phyloP scores from a whole-genome alignment of 2,113 vertebrate species.

The Pica pica region DNA sequence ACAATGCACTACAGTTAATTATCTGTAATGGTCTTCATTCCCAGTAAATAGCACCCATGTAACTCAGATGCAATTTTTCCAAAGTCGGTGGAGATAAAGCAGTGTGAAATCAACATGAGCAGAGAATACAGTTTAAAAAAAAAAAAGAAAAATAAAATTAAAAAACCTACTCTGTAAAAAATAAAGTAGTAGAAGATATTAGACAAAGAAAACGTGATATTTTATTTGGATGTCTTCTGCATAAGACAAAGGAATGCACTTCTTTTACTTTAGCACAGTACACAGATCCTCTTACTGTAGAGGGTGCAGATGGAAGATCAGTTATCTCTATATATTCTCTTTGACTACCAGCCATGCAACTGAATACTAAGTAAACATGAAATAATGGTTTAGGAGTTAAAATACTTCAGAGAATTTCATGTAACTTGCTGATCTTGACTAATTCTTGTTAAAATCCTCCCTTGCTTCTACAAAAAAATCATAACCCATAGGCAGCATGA shows the following conservation, averaged over 20 bases:
- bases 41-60: neutral
- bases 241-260: neutral
- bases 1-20: constrained; percentile 7
- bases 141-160: neutral
- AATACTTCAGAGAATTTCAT: neutral
- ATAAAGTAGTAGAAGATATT: neutral
- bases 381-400: neutral
- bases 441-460: neutral
- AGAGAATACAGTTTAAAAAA: neutral
- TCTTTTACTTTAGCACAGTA: neutral
- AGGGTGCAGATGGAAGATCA: neutral
- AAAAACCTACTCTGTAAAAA: neutral
- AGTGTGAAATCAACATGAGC: neutral
- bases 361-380: neutral
- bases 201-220: neutral
- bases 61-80: neutral
- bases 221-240: neutral
- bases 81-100: neutral
- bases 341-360: neutral
- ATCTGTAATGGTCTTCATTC: neutral
- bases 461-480: neutral
- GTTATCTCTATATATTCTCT: neutral
- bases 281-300: neutral
- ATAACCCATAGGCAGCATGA: neutral
- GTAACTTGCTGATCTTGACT: neutral